phyloP scores from a whole-genome alignment of 2,888 invertebrate species.

The Xanthia icteritia region DNA sequence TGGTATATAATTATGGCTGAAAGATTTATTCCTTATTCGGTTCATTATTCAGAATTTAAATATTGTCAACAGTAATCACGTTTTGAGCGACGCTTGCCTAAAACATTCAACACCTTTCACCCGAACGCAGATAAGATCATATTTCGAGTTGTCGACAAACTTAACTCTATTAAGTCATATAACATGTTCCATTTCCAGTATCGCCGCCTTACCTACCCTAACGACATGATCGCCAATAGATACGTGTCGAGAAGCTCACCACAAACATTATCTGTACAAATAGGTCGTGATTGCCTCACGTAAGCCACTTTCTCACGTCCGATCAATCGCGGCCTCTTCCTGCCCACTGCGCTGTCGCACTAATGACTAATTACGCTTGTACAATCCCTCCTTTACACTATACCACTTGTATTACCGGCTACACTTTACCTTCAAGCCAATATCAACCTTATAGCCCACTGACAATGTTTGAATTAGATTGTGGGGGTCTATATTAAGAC shows the following conservation, averaged over 20 bases:
- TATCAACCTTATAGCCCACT: conserved; percentile 67
- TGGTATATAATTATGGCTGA: not conserved
- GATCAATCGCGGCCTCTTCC: conserved; percentile 85
- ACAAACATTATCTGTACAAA: conserved; percentile 59
- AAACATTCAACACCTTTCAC: not conserved
- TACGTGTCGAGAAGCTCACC: conserved; percentile 32
- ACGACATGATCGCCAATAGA: conserved; percentile 30
- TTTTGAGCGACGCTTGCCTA: no score
- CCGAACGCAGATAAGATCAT: not conserved
- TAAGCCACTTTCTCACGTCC: conserved; percentile 74
- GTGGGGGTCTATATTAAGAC: conserved; percentile 72
- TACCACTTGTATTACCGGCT: conserved; percentile 75
- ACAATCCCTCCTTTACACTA: conserved; percentile 82
- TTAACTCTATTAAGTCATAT: not conserved
- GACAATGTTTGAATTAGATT: conserved; percentile 60
- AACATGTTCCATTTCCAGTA: not conserved
- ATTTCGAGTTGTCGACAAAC: not conserved
- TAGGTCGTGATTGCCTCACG: conserved; percentile 62
- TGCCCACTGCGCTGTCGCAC: conserved; percentile 84
- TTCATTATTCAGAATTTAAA: not conserved
- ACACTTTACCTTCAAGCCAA: conserved; percentile 60
- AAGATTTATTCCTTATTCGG: no score
- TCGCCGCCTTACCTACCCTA: not conserved
- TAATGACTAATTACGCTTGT: conserved; percentile 89
- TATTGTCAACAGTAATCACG: not conserved